Conservation (phyloP, 1,140 invertebrate species). For the Globodera rostochiensis region DNA sequence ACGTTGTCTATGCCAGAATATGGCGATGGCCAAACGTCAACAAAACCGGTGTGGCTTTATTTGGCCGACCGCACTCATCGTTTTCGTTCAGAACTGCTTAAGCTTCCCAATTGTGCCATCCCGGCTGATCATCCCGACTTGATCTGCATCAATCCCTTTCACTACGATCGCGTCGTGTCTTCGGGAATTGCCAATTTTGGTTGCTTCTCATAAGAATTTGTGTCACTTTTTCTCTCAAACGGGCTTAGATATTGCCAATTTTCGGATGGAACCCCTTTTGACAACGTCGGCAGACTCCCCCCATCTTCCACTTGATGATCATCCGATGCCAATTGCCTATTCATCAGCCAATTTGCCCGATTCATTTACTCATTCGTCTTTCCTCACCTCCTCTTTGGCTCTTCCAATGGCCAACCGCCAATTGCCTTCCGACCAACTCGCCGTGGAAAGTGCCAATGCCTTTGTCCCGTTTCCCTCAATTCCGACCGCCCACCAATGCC, state of each 20-base stretch:
- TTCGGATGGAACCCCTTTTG: conserved; percentile 44
- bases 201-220: neutral
- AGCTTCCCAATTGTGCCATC: conserved; percentile 80
- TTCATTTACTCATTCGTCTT: neutral
- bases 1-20: conserved; percentile 96
- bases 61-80: neutral
- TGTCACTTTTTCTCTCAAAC: conserved; percentile 8
- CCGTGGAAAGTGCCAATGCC: neutral
- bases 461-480: neutral
- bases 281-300: neutral
- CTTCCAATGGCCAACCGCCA: neutral
- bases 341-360: neutral
- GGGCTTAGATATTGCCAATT: conserved; percentile 20
- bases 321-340: neutral
- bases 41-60: conserved; percentile 75
- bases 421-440: neutral
- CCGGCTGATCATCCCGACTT: conserved; percentile 67
- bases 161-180: conserved; percentile 98
- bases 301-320: neutral
- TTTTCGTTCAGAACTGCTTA: conserved; percentile 79
- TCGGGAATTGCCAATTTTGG: conserved; percentile 77
- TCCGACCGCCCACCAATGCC: neutral
- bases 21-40: conserved; percentile 99
- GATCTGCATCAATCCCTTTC: conserved; percentile 99
- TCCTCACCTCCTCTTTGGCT: neutral